Percentiles rank a stretch among this genome's conserved stretches.
Evolutionary conservation across 2,113 vertebrate genomes (phyloP).

Genomic region (Podiceps cristatus): DNA sequence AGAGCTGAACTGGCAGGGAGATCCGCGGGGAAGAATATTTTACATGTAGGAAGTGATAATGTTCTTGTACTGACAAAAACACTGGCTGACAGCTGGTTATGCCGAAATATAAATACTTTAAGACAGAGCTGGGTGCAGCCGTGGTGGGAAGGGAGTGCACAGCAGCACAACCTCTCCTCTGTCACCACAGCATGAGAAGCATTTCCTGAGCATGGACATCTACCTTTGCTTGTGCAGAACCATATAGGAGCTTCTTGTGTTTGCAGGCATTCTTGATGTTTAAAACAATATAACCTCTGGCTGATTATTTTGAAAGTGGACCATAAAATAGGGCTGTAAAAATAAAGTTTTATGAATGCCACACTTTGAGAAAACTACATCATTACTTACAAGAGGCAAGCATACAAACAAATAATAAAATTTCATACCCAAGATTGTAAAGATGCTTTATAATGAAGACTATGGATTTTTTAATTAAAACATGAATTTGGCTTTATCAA

Average conservation of each 20-base stretch:
- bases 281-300: background rate
- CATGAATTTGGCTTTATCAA: background rate
- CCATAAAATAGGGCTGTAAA: background rate
- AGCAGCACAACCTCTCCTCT: background rate
- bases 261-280: background rate
- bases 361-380: background rate
- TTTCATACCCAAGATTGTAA: background rate
- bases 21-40: background rate
- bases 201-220: background rate
- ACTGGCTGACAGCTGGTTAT: background rate
- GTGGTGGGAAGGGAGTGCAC: background rate
- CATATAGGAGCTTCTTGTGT: background rate
- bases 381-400: background rate
- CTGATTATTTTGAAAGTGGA: background rate
- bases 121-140: background rate
- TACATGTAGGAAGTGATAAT: background rate
- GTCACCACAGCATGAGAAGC: fast-evolving
- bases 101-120: background rate
- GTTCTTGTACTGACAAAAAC: background rate
- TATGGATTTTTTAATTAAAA: background rate
- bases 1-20: background rate
- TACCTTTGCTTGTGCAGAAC: background rate
- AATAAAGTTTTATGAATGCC: background rate
- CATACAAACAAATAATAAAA: background rate
- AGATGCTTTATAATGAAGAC: background rate